Base-by-base conservation (phyloP, 2,797 vertebrate genomes). In the Malacoctenus gilli region DNA sequence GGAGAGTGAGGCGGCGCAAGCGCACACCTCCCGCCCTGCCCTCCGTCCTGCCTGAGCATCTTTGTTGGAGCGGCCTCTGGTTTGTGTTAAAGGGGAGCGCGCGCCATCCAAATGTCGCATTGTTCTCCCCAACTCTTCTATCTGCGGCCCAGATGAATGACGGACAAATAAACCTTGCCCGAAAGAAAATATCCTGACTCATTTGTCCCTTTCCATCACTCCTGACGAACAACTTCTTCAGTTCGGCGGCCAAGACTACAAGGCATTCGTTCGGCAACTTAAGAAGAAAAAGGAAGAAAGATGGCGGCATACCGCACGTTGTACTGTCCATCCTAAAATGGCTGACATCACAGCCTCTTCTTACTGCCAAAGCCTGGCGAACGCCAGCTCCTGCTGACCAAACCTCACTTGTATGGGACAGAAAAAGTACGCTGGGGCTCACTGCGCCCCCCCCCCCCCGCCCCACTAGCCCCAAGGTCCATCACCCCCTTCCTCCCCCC, bases 271-370 rank as follows among this genome's bases (percentile, higher is more conserved):
- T 83, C 83, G 71, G 77, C 75, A 79, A 85, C 74, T 87, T 85
- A 67, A 83, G 72, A 87, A 85, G 67, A 88, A 88, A 83, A 82
- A 79, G 72, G 72, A 89, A 83, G 77, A 90, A 92, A 91, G 83
- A 91, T 91, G 90, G 87, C 89, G 85, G 84, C 66, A 51, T 43
- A 78, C 72, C 50, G 67, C 83, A 82, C 87, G 80, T 85, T 91
- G 83, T 83, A 85, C 80, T 79, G 89, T 87, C 88, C 86, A 84
- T 85, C 79, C 79, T 89, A 91, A 92, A 91, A 91, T 91, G 90
- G 89, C 90, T 87, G 90, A 88, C 88, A 86, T 87, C 79, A 84
- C 65, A 88, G 82, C 70, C 85, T 82, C 66, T 65, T 83, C 53
- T 71, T 77, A 84, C 70, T 76, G 83, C 83, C 86, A 89, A 88